Conservation (phyloP, 2,797 vertebrate genomes). For the Sebastes trivittatus region DNA sequence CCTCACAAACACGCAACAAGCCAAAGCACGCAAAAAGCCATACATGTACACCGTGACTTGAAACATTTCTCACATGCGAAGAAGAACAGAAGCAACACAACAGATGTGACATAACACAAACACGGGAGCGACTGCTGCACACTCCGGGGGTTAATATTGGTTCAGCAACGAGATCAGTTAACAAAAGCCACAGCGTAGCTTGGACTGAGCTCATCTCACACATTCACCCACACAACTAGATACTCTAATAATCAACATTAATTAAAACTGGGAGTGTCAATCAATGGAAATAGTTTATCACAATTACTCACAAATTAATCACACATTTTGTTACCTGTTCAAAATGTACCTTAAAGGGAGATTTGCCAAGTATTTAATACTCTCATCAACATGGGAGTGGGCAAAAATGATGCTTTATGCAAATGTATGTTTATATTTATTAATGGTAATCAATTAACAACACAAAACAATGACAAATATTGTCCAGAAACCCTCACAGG, state of each 20-base stretch:
- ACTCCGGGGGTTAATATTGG: background rate
- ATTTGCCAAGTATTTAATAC: too few species aligned
- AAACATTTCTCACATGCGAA: constrained; percentile 12
- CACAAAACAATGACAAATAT: too few species aligned
- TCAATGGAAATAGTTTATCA: too few species aligned
- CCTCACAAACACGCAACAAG: constrained; percentile 50
- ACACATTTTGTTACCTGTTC: too few species aligned
- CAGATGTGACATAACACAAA: background rate
- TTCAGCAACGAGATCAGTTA: background rate
- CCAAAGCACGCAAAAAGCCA: constrained; percentile 23
- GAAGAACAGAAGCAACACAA: background rate
- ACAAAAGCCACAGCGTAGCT: background rate
- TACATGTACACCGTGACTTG: background rate
- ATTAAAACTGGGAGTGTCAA: background rate
- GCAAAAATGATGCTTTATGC: too few species aligned
- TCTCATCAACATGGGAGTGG: too few species aligned
- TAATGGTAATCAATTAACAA: too few species aligned
- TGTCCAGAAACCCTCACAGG: too few species aligned
- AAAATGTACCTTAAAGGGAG: too few species aligned
- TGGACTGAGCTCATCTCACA: background rate
- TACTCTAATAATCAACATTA: background rate
- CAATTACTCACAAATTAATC: too few species aligned
- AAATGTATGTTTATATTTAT: too few species aligned
- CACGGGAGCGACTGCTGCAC: background rate
- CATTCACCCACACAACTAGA: background rate